Base-by-base conservation (phyloP, 2,888 invertebrate genomes). In the Apocheima hispidaria region DNA sequence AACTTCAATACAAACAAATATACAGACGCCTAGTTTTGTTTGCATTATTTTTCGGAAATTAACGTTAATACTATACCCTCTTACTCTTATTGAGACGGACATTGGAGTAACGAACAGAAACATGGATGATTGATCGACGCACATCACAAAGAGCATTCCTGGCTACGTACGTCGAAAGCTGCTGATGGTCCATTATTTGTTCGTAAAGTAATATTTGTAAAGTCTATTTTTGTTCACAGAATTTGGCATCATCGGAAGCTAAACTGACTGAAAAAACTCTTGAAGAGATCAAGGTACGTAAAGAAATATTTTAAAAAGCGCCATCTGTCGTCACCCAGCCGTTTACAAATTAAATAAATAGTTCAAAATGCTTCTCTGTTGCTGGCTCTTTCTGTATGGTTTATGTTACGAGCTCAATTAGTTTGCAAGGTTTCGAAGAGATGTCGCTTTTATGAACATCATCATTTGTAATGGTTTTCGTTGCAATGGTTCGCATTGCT, bases 281-380 rank as follows among this genome's bases (percentile, higher is more conserved):
- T 74, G 92, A 92, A 68, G 92, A 92, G 70, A 88, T 92, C 72
- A 92, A 90, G 90, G 92, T 90, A 71, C 40, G 73, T 58, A 10
- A 7, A 7, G 20, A 21, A 38, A 6, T 49, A 16, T 56, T 64
- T 1, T 10, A 12, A 54, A 46, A 48, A 79, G 59, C 77, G 81
- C 78, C 83, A 83, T 81, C 86, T 84, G 48, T 70, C 6, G 0
- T 0, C 16, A 0, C 30, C 49, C 1, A n/a, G 6, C 23, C 4
- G 7, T 10, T 4, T 35, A 14, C 43, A 36, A 59, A 12, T 26
- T 6, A 26, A 7, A 26, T 14, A 9, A 51, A 30, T 7, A 16
- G 4, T n/a, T 35, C 6, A 18, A 9, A 38, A 26, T 38, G 10
- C 9, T 35, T 0, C 10, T 4, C 20, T 18, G 23, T 30, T 9